A percentile compares a stretch with the other conserved stretches of the same genome.
Evolutionary conservation across 2,888 invertebrate genomes (phyloP).

Genomic region (Tupiocoris notatus): DNA sequence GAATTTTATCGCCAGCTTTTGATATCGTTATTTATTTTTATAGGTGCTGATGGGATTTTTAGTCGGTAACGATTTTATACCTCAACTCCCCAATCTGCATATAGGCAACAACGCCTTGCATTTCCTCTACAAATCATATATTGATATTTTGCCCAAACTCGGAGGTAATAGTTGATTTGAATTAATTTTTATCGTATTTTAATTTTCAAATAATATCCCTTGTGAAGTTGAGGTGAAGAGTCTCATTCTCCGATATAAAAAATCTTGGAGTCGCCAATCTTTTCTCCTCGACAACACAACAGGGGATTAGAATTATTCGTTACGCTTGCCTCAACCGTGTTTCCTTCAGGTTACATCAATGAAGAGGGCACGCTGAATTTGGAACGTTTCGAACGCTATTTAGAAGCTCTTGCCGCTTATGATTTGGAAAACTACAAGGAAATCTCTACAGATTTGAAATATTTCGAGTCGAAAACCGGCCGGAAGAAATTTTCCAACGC

Average conservation of each 20-base stretch:
- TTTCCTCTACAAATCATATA: slow-evolving; percentile 82
- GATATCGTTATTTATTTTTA: slow-evolving; percentile 21
- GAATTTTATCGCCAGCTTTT: not conserved
- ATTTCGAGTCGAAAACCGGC: slow-evolving; percentile 77
- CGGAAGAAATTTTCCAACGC: slow-evolving; percentile 53
- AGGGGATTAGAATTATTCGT: not conserved
- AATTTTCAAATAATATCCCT: no score
- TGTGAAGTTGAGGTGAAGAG: no score
- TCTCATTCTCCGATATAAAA: not conserved
- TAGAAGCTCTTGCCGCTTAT: slow-evolving; percentile 69
- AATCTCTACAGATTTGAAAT: slow-evolving; percentile 76
- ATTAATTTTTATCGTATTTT: no score
- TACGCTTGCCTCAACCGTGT: not conserved
- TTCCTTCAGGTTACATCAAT: slow-evolving; percentile 80
- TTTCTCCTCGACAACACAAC: no score
- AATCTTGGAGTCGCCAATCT: no score
- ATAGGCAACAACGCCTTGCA: slow-evolving; percentile 88
- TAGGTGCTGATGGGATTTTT: slow-evolving; percentile 89
- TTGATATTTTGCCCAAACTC: slow-evolving; percentile 77
- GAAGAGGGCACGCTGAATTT: slow-evolving; percentile 83
- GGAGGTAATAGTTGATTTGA: slow-evolving; percentile 63
- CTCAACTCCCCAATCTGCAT: slow-evolving; percentile 91
- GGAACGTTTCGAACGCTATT: slow-evolving; percentile 78
- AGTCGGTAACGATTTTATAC: slow-evolving; percentile 98
- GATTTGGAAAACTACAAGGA: slow-evolving; percentile 76